phyloP scores from a whole-genome alignment of 2,797 vertebrate genomes.

The Lepus oiostolus region DNA sequence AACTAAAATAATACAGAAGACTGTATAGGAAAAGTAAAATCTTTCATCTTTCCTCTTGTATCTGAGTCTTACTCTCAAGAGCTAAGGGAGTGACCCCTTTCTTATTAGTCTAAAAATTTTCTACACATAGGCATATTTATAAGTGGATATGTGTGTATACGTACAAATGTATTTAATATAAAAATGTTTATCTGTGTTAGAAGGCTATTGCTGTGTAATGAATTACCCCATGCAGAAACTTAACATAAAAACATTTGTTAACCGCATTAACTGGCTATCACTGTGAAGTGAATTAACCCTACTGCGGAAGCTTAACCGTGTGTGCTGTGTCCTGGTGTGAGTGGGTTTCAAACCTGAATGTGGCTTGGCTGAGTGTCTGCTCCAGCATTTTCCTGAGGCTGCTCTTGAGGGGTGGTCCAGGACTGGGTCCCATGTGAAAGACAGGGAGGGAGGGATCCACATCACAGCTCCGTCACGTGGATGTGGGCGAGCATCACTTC shows the following conservation, averaged over 20 bases:
- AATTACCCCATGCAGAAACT: too few species aligned
- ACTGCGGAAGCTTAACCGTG: not conserved
- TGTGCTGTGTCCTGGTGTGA: not conserved
- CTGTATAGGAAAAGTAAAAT: not conserved
- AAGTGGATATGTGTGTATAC: not conserved
- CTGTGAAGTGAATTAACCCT: not conserved
- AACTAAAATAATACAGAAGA: not conserved
- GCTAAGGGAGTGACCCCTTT: not conserved
- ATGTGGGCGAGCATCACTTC: not conserved
- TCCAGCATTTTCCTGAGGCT: not conserved
- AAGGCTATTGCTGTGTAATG: too few species aligned
- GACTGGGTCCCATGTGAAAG: not conserved
- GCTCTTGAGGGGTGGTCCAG: not conserved
- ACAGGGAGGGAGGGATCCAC: not conserved
- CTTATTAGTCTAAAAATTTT: slow-evolving; percentile 24
- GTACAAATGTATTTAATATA: not conserved
- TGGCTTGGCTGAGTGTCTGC: not conserved
- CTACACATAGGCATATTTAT: not conserved
- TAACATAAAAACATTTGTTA: not conserved
- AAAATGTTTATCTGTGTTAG: too few species aligned
- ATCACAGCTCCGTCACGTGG: not conserved
- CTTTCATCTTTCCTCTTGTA: not conserved
- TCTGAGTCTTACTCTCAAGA: slow-evolving; percentile 7
- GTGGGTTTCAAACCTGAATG: not conserved
- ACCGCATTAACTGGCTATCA: not conserved